phyloP scores from a whole-genome alignment of 2,113 vertebrate genomes.

The Onychostoma macrolepis region DNA sequence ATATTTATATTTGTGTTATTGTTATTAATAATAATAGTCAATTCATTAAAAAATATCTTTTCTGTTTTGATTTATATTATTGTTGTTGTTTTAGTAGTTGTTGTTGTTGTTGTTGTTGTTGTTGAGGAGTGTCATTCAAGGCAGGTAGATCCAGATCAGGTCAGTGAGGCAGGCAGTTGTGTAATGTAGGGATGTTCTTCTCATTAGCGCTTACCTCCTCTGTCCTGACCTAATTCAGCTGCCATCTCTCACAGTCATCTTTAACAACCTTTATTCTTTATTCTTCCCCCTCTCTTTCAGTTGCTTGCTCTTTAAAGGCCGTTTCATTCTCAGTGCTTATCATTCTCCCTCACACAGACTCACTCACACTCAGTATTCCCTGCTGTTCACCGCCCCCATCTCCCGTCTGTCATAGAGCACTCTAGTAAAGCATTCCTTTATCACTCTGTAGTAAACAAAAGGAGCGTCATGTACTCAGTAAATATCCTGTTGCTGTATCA shows the following conservation, averaged over 20 bases:
- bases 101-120: neutral
- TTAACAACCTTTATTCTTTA: neutral
- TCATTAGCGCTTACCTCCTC: slow-evolving; percentile 15
- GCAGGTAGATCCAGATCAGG: neutral
- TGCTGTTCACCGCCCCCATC: slow-evolving; percentile 18
- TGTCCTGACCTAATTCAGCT: slow-evolving; percentile 40
- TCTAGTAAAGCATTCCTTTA: slow-evolving; percentile 13
- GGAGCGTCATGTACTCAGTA: neutral
- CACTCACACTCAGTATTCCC: neutral
- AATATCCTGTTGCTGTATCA: neutral
- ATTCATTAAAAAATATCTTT: neutral
- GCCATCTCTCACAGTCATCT: neutral
- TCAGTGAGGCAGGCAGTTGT: neutral
- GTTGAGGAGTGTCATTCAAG: neutral
- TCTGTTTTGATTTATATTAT: neutral
- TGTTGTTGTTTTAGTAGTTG: too few relatives aligned
- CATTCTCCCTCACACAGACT: neutral
- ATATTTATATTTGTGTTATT: neutral
- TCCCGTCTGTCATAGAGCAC: slow-evolving; percentile 8
- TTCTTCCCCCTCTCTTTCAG: neutral
- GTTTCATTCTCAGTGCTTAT: neutral
- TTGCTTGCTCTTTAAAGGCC: neutral
- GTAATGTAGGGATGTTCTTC: slow-evolving; percentile 3
- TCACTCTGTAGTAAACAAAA: slow-evolving; percentile 22
- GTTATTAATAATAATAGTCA: neutral